Base-by-base conservation (phyloP, 2,888 invertebrate species). In the Aproaerema taeniolella region DNA sequence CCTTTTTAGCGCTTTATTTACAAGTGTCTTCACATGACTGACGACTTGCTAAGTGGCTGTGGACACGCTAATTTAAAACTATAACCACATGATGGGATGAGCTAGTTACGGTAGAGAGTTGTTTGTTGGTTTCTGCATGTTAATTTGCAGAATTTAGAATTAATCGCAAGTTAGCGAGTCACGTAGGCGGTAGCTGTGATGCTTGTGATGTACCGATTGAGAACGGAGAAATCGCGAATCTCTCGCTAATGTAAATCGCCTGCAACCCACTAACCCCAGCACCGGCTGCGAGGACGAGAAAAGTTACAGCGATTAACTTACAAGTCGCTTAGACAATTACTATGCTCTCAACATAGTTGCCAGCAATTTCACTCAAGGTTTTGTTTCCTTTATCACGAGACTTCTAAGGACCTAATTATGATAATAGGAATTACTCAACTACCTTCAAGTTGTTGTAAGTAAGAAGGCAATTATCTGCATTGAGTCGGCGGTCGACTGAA, bases 181-280 rank as follows among this genome's bases (percentile, higher is more conserved):
- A 75, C 67, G 74, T 75, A 70, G 63, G 61, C 60, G 57, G 62
- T 63, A 61, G 63, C 61, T 55, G 55, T n/a, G n/a, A n/a, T n/a
- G n/a, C n/a, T 50, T 57, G 63, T 62, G 64, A 60, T 63, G 58
- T 59, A 64, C 63, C 62, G 61, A 73, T 66, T 60, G 67, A 61
- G 67, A 67, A 54, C 58, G 58, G 72, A 75, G 79, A 81, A 82
- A 81, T 77, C 68, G 66, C 70, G 68, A 73, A 65, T 70, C 62
- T 61, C 70, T 74, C 73, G 67, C 74, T 78, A 79, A 78, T 79
- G 76, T 74, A 79, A 78, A 80, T 77, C 65, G 51, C 57, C 55
- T 50, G 62, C 72, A 79, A 80, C 82, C 81, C 62, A 83, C 80
- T 85, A 68, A 85, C 82, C 82, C 67, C 62, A 53, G 26, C 3